Conservation (phyloP, 2,888 invertebrate species). For the Dolichomitus sp. region DNA sequence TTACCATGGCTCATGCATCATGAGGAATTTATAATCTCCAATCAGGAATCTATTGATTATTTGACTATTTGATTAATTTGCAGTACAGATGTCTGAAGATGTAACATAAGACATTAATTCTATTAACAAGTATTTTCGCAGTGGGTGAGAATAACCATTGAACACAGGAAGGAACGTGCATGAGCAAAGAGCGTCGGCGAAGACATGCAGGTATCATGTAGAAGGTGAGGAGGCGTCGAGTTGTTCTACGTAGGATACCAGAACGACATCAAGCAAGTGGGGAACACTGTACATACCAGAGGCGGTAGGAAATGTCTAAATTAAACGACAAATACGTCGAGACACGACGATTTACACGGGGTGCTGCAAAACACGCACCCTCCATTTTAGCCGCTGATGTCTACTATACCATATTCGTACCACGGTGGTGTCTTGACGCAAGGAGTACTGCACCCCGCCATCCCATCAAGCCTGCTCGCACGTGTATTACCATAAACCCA, state of each 20-base stretch:
- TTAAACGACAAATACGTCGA: conserved; percentile 84
- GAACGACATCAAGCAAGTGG: conserved; percentile 28
- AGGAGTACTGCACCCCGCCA: conserved; percentile 68
- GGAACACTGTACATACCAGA: conserved; percentile 30
- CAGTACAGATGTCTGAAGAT: background rate
- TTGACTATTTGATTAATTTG: background rate
- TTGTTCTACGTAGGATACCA: conserved; percentile 11
- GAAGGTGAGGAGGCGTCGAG: conserved; percentile 36
- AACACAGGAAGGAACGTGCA: background rate
- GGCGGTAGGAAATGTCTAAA: conserved; percentile 78
- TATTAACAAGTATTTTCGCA: background rate
- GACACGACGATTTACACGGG: conserved; percentile 83
- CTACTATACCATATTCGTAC: conserved; percentile 13
- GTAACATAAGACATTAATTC: background rate
- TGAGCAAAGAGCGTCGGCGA: conserved; percentile 26
- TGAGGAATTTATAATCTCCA: background rate
- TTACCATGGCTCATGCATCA: no score
- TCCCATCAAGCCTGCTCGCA: conserved; percentile 72
- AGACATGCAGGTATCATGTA: conserved; percentile 27
- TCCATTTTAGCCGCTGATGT: conserved; percentile 78
- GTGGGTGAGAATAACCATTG: background rate
- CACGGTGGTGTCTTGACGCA: conserved; percentile 46
- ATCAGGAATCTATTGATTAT: background rate
- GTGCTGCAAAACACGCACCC: conserved; percentile 82
- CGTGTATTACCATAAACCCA: conserved; percentile 83